These are phyloP conservation scores for Petrocephalus microphthalmus DNA, from an alignment of 2,113 vertebrate genomes.

Conservation along the genomic window DNA sequence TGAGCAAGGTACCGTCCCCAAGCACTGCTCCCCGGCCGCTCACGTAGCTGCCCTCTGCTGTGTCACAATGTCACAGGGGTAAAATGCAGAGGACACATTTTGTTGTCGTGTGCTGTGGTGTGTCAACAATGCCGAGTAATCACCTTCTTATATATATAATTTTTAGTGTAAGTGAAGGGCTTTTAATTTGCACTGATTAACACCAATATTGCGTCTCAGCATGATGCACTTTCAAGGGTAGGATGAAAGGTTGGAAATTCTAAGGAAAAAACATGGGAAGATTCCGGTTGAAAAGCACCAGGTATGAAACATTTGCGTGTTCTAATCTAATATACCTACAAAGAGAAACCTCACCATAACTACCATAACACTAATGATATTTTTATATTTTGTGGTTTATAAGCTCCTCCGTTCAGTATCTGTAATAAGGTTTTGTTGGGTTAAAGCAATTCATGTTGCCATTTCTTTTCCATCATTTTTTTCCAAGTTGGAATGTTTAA, in stretches of 20 bases:
- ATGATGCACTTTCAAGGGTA: constrained; percentile 19
- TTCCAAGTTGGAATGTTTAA: neutral
- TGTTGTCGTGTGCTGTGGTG: too few relatives aligned
- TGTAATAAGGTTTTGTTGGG: neutral
- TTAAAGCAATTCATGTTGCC: neutral
- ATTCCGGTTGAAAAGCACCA: neutral
- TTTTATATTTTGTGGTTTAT: neutral
- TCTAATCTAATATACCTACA: neutral
- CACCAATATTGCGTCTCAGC: constrained; percentile 24
- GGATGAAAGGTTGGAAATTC: constrained; percentile 11
- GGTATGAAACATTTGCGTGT: neutral
- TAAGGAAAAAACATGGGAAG: too few relatives aligned
- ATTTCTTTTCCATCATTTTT: neutral
- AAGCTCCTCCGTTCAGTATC: neutral
- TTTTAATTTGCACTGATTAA: constrained; percentile 25
- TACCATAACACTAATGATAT: neutral
- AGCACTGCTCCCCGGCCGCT: too few relatives aligned
- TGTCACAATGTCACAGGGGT: too few relatives aligned
- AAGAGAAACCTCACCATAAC: neutral
- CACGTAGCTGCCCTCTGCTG: too few relatives aligned
- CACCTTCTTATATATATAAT: too few relatives aligned
- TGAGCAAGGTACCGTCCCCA: too few relatives aligned
- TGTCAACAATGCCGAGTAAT: too few relatives aligned
- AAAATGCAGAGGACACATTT: too few relatives aligned
- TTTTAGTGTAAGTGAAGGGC: constrained; percentile 32